Percentiles rank a stretch among this genome's conserved stretches.
These are phyloP conservation scores for Cheumatopsyche charites DNA, from an alignment of 1,140 invertebrate genomes.

Conservation along the genomic window DNA sequence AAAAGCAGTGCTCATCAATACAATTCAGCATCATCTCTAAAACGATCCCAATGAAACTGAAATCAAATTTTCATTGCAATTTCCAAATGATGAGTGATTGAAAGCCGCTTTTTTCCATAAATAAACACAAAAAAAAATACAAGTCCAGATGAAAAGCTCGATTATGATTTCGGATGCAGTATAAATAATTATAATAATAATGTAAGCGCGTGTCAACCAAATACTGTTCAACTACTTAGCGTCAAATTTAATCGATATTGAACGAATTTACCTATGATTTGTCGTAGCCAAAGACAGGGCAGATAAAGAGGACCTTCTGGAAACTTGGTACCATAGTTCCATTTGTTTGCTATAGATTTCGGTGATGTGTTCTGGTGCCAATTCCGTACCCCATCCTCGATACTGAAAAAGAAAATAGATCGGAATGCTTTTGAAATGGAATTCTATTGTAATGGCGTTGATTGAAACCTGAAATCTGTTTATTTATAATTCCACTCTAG, in stretches of 20 bases:
- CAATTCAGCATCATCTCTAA: too few species aligned
- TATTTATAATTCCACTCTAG: not conserved
- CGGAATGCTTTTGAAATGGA: not conserved
- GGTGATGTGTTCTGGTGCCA: conserved; percentile 78
- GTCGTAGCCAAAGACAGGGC: conserved; percentile 86
- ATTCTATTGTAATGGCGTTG: not conserved
- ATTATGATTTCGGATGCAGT: too few species aligned
- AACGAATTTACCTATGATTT: conserved; percentile 70
- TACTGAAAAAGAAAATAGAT: conserved; percentile 63
- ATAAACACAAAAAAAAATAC: too few species aligned
- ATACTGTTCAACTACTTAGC: not conserved
- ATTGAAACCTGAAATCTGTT: too few species aligned
- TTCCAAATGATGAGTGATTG: too few species aligned
- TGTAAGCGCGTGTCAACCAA: conserved; percentile 30
- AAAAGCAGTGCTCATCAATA: too few species aligned
- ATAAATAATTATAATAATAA: too few species aligned
- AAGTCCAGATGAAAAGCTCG: too few species aligned
- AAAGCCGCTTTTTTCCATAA: too few species aligned
- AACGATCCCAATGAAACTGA: too few species aligned
- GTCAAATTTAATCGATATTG: not conserved
- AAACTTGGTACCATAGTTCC: conserved; percentile 88
- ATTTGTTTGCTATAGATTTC: conserved; percentile 80
- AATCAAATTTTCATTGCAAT: too few species aligned
- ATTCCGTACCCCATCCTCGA: conserved; percentile 87
- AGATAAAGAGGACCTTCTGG: conserved; percentile 82